Base-by-base conservation (phyloP, 1,140 invertebrate genomes). In the Ostrea edulis region DNA sequence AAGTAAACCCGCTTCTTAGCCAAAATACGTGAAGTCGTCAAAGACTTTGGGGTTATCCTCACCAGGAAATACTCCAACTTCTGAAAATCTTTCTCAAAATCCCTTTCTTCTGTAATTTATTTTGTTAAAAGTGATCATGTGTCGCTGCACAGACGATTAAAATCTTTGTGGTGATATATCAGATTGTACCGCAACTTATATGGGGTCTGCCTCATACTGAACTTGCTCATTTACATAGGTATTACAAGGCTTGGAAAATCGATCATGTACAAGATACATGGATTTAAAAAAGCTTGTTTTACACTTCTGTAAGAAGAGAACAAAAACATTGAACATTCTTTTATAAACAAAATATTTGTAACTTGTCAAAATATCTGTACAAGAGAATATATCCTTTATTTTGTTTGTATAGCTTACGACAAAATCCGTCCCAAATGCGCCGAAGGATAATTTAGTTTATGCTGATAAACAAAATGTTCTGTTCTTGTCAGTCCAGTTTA, bases 251-350 rank as follows among this genome's bases (percentile, higher is more conserved):
- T 77, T 35, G 68, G 11, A 77, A 35, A 77, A 77, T 77, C 68
- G 68, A 77, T 77, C 68, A 35, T 77, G 9, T 77, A 29, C 25
- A 77, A 35, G 68, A 35, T 77, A 77, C 68, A 77, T 77, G 29
- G 8, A 77, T 77, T 29, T 29, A 7, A 77, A 9, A 35, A 77
- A 77, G 14, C 68, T 14, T 77, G 68, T 77, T 35, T 77, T 77
- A 77, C 68, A 77, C 68, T 77, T 29, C 8, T 25, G 35, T 35
- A 77, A 77, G 25, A 77, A 35, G 29, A 77, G 22, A 77, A 77
- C 68, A 77, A 77, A 77, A 77, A 77, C 68, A 35, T 77, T 77
- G 12, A 77, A 77, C 68, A 77, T 77, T 77, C 29, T 77, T 77
- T 25, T 25, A 35, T 35, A 25, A 77, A 25, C 68, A 77, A 29